Conservation (phyloP, 2,113 vertebrate species). For the Archilochus colubris region DNA sequence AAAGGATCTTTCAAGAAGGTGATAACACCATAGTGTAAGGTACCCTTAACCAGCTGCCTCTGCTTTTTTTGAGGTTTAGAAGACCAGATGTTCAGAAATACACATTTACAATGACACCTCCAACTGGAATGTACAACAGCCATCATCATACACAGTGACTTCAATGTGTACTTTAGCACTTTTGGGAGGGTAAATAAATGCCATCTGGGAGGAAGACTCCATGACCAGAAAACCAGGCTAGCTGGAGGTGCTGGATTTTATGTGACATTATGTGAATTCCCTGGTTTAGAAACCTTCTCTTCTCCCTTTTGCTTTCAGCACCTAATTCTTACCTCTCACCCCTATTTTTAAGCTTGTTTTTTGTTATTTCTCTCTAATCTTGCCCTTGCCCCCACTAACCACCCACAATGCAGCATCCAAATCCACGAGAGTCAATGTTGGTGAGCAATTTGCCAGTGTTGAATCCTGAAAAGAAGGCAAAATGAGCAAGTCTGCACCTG, state of each 20-base stretch:
- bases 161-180: neutral
- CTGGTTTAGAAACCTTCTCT: neutral
- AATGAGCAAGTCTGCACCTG: neutral
- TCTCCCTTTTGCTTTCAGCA: neutral
- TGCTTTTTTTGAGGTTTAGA: constrained; percentile 7
- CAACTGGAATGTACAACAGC: neutral
- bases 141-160: neutral
- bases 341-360: neutral
- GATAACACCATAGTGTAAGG: neutral
- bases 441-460: neutral
- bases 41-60: neutral
- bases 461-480: neutral
- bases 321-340: neutral
- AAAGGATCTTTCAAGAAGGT: neutral
- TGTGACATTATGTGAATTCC: neutral
- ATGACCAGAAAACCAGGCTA: neutral
- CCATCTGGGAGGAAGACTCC: neutral
- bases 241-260: neutral
- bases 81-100: neutral
- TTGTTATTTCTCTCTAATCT: neutral
- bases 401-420: neutral
- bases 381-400: neutral
- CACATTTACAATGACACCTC: neutral
- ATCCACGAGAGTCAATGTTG: neutral
- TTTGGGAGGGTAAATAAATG: fast-evolving